phyloP scores from a whole-genome alignment of 2,113 vertebrate genomes.

The Burhinus bistriatus region DNA sequence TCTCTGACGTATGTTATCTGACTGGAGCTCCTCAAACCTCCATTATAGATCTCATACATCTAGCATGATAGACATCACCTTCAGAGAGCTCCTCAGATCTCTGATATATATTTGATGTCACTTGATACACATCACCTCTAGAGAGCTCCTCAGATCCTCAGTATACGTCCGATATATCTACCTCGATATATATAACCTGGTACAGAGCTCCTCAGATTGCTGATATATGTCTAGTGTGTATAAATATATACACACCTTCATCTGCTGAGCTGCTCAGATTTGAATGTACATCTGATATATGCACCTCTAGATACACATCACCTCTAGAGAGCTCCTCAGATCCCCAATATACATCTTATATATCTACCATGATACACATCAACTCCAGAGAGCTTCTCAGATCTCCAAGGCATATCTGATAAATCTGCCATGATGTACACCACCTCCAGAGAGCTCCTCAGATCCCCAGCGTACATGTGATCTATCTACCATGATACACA shows the following conservation, averaged over 20 bases:
- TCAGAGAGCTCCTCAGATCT: neutral
- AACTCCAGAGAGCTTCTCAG: neutral
- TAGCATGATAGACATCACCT: accelerated
- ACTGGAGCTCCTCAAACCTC: neutral
- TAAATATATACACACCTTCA: neutral
- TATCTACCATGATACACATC: accelerated
- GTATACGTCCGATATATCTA: accelerated
- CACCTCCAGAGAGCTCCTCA: neutral
- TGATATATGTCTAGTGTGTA: neutral
- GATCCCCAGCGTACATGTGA: neutral
- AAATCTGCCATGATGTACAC: neutral
- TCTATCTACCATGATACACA: neutral
- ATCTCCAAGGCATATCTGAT: neutral
- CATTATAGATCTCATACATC: accelerated
- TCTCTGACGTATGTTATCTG: neutral
- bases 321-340: neutral
- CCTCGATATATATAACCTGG: accelerated
- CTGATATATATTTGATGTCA: no score
- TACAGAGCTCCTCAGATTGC: neutral
- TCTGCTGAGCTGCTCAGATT: neutral
- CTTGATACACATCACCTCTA: neutral
- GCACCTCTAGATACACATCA: neutral
- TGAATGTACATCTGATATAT: accelerated
- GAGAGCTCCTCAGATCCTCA: neutral
- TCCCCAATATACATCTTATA: neutral